Evolutionary conservation across 1,140 invertebrate species (phyloP).

Genomic region (Araneus ventricosus): DNA sequence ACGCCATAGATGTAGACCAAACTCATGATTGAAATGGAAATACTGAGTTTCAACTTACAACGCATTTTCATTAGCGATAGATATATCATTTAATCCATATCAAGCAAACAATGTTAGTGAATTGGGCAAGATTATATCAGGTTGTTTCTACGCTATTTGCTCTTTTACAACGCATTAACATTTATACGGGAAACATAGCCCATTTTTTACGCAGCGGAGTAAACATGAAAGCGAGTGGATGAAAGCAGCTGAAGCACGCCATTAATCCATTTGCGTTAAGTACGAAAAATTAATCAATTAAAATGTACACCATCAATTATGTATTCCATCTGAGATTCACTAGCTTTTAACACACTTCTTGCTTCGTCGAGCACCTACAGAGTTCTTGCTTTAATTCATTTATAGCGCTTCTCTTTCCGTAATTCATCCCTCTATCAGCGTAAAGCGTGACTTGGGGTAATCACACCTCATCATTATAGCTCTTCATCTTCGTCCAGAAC

Average conservation of each 20-base stretch:
- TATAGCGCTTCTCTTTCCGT: background rate
- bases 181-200: too few species aligned
- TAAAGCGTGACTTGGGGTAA: slow-evolving; percentile 37
- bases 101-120: too few species aligned
- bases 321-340: background rate
- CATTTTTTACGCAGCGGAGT: too few species aligned
- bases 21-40: too few species aligned
- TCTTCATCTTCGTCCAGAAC: slow-evolving; percentile 14
- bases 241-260: background rate
- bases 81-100: too few species aligned
- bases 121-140: too few species aligned
- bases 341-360: slow-evolving; percentile 11
- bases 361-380: background rate
- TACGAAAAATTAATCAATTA: background rate
- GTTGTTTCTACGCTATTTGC: too few species aligned
- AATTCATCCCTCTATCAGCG: background rate
- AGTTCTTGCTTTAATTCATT: slow-evolving; percentile 20
- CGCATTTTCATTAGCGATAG: too few species aligned
- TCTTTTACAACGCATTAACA: too few species aligned
- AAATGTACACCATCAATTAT: background rate
- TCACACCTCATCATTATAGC: slow-evolving; percentile 4
- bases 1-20: too few species aligned
- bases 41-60: too few species aligned
- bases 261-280: background rate
- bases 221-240: too few species aligned